These are phyloP conservation scores for Catagonus wagneri DNA, from an alignment of 2,113 vertebrate genomes.

Conservation along the genomic window DNA sequence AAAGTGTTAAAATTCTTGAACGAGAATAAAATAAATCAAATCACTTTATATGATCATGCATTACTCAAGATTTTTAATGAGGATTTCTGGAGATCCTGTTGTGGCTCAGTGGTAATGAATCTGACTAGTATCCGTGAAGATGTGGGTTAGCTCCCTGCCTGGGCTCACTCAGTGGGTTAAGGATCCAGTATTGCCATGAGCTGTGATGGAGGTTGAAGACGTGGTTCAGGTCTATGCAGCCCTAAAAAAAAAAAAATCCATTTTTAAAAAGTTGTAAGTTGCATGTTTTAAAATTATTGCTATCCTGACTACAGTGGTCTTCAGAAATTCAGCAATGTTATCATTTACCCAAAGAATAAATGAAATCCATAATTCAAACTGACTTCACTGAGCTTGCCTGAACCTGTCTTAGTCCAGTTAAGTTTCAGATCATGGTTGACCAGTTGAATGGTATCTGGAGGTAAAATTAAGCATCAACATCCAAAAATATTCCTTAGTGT, in stretches of 20 bases:
- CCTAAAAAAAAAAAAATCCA: no score
- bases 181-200: no score
- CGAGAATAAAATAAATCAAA: background rate
- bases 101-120: no score
- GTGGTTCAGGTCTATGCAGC: no score
- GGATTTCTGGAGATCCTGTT: background rate
- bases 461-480: background rate
- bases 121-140: no score
- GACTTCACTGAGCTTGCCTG: background rate
- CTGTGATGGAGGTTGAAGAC: no score
- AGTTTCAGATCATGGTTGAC: background rate
- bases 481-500: background rate
- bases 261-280: background rate
- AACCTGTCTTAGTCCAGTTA: background rate
- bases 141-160: no score
- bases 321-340: background rate
- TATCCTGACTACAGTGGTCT: background rate
- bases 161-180: no score
- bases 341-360: background rate
- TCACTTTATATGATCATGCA: background rate
- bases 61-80: background rate
- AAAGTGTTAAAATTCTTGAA: background rate
- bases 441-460: background rate
- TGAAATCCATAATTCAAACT: background rate
- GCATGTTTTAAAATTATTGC: background rate